Conservation (phyloP, 2,888 invertebrate genomes). For the Tipula lateralis region DNA sequence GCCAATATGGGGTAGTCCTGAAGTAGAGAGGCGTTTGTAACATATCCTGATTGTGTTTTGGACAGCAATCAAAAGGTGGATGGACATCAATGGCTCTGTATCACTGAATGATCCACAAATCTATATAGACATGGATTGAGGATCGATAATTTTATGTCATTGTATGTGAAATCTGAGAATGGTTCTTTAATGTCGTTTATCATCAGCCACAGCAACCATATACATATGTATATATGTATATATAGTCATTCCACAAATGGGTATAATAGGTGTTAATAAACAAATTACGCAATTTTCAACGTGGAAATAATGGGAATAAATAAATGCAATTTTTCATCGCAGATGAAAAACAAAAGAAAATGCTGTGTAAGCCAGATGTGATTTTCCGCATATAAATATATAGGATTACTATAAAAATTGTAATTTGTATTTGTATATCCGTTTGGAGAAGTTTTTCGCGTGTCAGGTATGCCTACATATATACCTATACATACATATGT, state of each 20-base stretch:
- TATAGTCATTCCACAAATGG: too few relatives aligned
- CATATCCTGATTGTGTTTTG: too few relatives aligned
- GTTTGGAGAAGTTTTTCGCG: neutral
- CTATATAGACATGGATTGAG: neutral
- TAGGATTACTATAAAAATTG: neutral
- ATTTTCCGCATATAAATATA: neutral
- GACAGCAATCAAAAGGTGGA: too few relatives aligned
- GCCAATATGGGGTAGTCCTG: too few relatives aligned
- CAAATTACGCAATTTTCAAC: slow-evolving; percentile 1
- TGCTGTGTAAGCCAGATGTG: neutral
- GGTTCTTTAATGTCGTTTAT: neutral
- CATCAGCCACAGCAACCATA: neutral
- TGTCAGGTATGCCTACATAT: neutral
- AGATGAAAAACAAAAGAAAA: slow-evolving; percentile 5
- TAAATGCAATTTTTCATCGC: slow-evolving; percentile 11
- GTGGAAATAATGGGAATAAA: neutral
- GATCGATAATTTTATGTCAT: neutral
- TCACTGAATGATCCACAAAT: neutral
- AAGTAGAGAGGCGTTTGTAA: too few relatives aligned
- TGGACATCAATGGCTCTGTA: too few relatives aligned
- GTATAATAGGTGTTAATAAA: neutral
- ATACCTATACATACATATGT: neutral
- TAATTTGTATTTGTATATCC: neutral
- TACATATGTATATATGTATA: too few relatives aligned
- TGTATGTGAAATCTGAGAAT: neutral